Base-by-base conservation (phyloP, 2,797 vertebrate genomes). In the Leuciscus waleckii region DNA sequence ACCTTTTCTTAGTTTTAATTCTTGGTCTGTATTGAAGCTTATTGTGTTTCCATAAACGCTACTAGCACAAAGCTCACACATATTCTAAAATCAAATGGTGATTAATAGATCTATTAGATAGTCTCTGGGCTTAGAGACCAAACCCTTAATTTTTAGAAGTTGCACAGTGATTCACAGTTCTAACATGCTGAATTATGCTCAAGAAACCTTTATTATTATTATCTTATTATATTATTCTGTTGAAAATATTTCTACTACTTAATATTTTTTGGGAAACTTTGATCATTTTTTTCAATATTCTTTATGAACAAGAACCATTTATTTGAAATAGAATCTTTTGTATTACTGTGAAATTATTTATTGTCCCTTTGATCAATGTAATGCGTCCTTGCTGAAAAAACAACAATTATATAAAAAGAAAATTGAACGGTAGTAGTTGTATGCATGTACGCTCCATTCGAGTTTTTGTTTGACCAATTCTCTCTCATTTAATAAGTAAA, bases 1-100 rank as follows among this genome's bases (percentile, higher is more conserved):
- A 75, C 67, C 58, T 79, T 85, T 54, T 79, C 77, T 79, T 77
- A 54, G 29, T 75, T 76, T 78, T 41, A 69, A 37, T 61, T 74
- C 1, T 80, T 74, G 56, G 26, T 49, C 29, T 58, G 39, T 17
- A n/a, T 81, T 71, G 26, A 77, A 77, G 51, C 51, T 19, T 41
- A 49, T 43, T 56, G 68, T 61, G 37, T 77, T 81, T 39, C 37
- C 19, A 49, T 29, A 63, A 75, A 67, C 9, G 37, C 65, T 39
- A n/a, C 23, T 46, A 35, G 26, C 19, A 80, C 26, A 67, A 56
- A 49, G 49, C 49, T 65, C 7, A 32, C 26, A 80, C 35, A 21
- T 46, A 13, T 79, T 46, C 70, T 63, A 35, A 74, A 51, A 76
- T 89, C 69, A 77, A 13, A 84, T 77, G 49, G 11, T 76, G 76